Evolutionary conservation across 2,888 invertebrate species (phyloP), one percentile per base, ranked within the genome.

Genomic region (Ectropis crepuscularia): DNA sequence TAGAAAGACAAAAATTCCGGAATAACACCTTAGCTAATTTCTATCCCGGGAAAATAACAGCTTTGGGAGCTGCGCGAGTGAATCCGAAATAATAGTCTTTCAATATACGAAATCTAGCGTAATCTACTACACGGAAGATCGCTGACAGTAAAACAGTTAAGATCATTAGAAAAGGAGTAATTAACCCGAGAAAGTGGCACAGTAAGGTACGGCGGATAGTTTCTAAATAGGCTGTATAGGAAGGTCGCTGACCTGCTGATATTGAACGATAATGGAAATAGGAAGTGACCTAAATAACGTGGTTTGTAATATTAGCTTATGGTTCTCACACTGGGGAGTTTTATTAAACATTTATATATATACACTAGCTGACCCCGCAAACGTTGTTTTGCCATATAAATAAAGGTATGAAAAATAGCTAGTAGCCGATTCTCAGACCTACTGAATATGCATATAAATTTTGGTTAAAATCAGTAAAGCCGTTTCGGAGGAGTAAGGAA

Each of bases 131-230:
- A 77, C 86, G 87, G 88, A 88, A 88, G 83, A 80, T 81, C 81
- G 81, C 81, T 81, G 84, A 86, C 85, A 88, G 85, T 85, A 82
- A 46, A 46, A 41, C 6, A 42, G 53, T 84, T 76, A 80, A 75
- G 79, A 81, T 83, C 82, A 79, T 77, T 81, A 77, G 83, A 83
- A 85, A 86, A 82, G 78, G 83, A 74, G 85, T 86, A 89, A 88
- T 88, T 88, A 88, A 86, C 80, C 75, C 83, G 86, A 87, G 88
- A 89, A 88, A 89, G 88, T 86, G 82, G 85, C 78, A 81, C 80
- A 81, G 76, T 73, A 82, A 75, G 76, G 83, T 86, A 83, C 69
- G 69, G 36, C 77, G 76, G 78, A 79, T 78, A 81, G 82, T 86
- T 87, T 86, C 85, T 86, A 83, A 81, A 82, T 80, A 81, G 82